A percentile compares a stretch with the other conserved stretches of the same genome.
phyloP scores from a whole-genome alignment of 1,140 invertebrate genomes.

The Diprion similis region DNA sequence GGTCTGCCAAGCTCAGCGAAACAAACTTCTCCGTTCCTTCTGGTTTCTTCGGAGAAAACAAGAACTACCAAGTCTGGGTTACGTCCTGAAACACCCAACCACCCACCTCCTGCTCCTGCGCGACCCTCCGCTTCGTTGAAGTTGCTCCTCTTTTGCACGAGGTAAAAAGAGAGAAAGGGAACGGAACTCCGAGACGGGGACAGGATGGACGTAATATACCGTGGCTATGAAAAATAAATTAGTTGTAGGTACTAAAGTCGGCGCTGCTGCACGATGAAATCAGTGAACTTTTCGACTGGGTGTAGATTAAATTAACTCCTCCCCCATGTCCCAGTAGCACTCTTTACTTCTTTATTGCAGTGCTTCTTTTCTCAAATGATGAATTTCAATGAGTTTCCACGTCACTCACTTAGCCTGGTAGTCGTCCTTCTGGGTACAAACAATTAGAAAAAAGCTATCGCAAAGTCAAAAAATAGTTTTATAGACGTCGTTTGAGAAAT shows the following conservation, averaged over 20 bases:
- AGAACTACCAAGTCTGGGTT: neutral
- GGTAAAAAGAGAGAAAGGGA: conserved; percentile 15
- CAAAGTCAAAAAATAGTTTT: no score
- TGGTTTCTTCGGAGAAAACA: conserved; percentile 1
- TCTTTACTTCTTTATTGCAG: no score
- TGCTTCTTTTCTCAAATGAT: no score
- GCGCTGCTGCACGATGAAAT: neutral
- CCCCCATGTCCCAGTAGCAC: no score
- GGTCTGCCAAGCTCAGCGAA: conserved; percentile 9
- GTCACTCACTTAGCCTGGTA: no score
- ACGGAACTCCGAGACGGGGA: conserved; percentile 21
- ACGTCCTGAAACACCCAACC: neutral
- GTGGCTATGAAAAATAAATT: conserved; percentile 45
- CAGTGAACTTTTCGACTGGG: conserved; percentile 17
- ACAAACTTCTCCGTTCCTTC: conserved; percentile 16
- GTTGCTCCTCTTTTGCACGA: conserved; percentile 3
- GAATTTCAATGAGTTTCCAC: no score
- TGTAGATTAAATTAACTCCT: conserved; percentile 21
- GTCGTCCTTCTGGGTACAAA: no score
- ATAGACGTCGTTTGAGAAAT: no score
- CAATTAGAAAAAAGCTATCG: no score
- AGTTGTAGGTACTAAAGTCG: conserved; percentile 23
- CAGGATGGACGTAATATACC: conserved; percentile 33
- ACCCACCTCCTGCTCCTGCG: no score
- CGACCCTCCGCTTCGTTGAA: neutral